Evolutionary conservation across 2,888 invertebrate species (phyloP), one percentile per base, ranked within the genome.

Genomic region (Muschampia plurimacula): DNA sequence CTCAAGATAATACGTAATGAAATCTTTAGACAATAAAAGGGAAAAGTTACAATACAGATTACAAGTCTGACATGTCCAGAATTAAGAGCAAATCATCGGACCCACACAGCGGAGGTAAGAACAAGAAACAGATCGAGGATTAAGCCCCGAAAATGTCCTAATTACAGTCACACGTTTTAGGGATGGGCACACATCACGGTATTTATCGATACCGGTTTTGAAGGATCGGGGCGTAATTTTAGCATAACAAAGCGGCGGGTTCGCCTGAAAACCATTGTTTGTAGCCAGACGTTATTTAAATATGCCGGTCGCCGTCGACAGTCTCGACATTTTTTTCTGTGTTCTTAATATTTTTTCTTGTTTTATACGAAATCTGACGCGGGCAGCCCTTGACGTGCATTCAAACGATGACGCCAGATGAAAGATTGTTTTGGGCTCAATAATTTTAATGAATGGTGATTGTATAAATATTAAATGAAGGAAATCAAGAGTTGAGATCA

Each of bases 271-370:
- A 80, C 88, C 88, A 91, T 93, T 92, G 92, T 93, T 90, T 87
- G 79, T 55, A 84, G 78, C 82, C 91, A 91, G 91, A 92, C 91
- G 87, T 85, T 90, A 91, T 93, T 91, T 92, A 92, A 92, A 92
- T 91, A 89, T 88, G 83, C 87, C 83, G 82, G 83, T 87, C 83
- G 82, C 52, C 69, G 77, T 75, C 77, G 77, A 79, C 83, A 78
- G 86, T 82, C 82, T 82, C 82, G 80, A 75, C 81, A 79, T 80
- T 81, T 82, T 82, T 81, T 81, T 78, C 77, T 15, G 28, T 46
- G 28, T 46, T 41, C 44, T 28, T 41, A 32, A 13, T 80, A 7
- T 52, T 52, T 72, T 72, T 80, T 80, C 46, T 64, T 46, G 74
- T 80, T 86, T 85, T 81, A 76, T 79, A 80, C 79, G 81, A 85